Evolutionary conservation across 2,888 invertebrate species (phyloP), one percentile per base, ranked within the genome.

Genomic region (Clostera curtula): DNA sequence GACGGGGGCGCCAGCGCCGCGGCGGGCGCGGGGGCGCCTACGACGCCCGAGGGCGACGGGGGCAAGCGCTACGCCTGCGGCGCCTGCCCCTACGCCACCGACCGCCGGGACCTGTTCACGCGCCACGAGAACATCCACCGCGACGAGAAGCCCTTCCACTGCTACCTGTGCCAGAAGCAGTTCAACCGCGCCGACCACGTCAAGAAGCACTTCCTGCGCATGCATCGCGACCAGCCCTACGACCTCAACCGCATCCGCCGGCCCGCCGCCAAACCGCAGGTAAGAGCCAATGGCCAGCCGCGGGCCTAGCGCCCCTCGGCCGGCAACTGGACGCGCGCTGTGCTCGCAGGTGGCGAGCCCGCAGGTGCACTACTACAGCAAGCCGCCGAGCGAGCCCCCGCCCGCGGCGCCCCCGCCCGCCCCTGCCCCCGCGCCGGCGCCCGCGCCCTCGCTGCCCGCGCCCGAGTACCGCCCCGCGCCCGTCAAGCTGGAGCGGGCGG

Each of bases 121-220:
- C 88, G 96, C 16, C 96, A 96, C 71, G 95, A 96, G 76, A 96
- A 95, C 68, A 96, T 96, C 41, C 96, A 96, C 65, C 89, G 95
- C 49, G 95, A 95, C 65, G 95, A 96, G 65, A 96, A 96, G 65
- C 96, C 96, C 4, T 96, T 96, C 67, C 94, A 95, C 64, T 96
- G 96, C 71, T 96, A 96, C 67, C 90, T 95, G 15, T 96, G 96
- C 64, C 90, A 92, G 64, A 95, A 96, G 72, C 94, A 95, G 68
- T 96, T 96, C 80, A 96, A 96, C 72, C 87, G 96, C 26, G 96
- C 96, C 18, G 96, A 96, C 72, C 96, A 96, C 66, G 96, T 96
- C 22, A 96, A 96, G 74, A 96, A 96, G 60, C 96, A 96, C 71
- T 96, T 96, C 58, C 82, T 95, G 43, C 86, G 96, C 44, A 96